Evolutionary conservation across 23 tunicate species (phyloP).

Genomic region (Trididemnum nubilum): DNA sequence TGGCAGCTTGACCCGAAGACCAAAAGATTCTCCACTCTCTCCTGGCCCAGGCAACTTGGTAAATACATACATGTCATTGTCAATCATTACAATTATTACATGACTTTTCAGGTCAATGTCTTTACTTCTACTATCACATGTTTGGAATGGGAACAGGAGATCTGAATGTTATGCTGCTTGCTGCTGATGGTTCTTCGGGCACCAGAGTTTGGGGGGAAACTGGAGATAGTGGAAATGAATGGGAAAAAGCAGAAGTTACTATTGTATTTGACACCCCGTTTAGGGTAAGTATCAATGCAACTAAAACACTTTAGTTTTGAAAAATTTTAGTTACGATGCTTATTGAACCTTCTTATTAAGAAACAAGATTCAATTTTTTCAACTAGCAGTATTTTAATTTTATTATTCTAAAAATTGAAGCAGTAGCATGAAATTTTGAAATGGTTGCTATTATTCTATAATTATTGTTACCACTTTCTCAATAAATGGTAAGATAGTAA

Average conservation of each 20-base stretch:
- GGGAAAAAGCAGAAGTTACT: slow-evolving; percentile 56
- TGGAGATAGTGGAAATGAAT: slow-evolving; percentile 69
- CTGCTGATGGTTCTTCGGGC: slow-evolving; percentile 3
- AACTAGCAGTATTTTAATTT: not conserved
- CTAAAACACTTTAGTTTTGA: too few relatives aligned
- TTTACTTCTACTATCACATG: slow-evolving; percentile 84
- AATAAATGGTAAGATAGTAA: too few relatives aligned
- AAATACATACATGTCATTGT: too few relatives aligned
- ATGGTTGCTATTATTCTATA: too few relatives aligned
- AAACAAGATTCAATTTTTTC: not conserved
- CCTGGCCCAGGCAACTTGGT: too few relatives aligned
- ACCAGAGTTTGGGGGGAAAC: slow-evolving; percentile 53
- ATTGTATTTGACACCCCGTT: slow-evolving; percentile 34
- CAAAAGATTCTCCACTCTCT: too few relatives aligned
- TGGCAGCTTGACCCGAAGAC: too few relatives aligned
- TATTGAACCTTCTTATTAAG: not conserved
- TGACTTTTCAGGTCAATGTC: slow-evolving; percentile 52
- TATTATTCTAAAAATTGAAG: not conserved
- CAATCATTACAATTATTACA: too few relatives aligned
- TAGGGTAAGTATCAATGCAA: slow-evolving; percentile 37
- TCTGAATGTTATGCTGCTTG: slow-evolving; percentile 37
- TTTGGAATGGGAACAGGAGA: slow-evolving; percentile 80
- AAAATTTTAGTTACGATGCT: not conserved
- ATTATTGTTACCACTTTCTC: too few relatives aligned
- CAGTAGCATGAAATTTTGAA: too few relatives aligned